Evolutionary conservation across 2,113 vertebrate genomes (phyloP).

Genomic region (Malurus cyaneus): DNA sequence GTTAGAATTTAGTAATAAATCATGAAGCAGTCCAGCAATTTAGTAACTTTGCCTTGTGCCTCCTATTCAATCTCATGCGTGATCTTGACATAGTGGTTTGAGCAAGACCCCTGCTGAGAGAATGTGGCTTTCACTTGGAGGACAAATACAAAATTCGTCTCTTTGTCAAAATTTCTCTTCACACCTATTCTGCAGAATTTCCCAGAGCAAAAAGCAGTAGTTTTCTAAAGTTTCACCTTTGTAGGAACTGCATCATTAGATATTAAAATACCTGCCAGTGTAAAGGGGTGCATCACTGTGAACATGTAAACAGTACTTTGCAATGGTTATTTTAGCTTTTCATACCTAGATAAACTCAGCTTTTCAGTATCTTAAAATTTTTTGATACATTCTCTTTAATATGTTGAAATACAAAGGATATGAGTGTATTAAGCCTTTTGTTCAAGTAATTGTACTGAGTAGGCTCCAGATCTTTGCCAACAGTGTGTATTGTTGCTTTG

Average conservation of each 20-base stretch:
- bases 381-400: not conserved
- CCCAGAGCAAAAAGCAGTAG: not conserved
- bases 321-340: not conserved
- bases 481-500: not conserved
- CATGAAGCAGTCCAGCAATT: not conserved
- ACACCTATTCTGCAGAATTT: not conserved
- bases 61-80: not conserved
- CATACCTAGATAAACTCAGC: not conserved
- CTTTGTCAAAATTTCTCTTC: not conserved
- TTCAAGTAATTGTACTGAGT: not conserved
- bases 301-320: not conserved
- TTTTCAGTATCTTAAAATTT: not conserved
- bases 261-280: not conserved
- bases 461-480: not conserved
- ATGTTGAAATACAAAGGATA: not conserved
- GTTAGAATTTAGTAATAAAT: conserved; percentile 1
- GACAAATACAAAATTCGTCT: not conserved
- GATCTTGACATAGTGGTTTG: not conserved
- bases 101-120: not conserved
- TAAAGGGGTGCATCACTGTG: not conserved
- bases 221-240: not conserved
- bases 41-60: not conserved
- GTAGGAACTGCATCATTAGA: not conserved
- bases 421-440: not conserved
- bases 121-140: not conserved